A percentile compares a stretch with the other conserved stretches of the same genome.
Conservation (phyloP, 1,140 invertebrate species). For the Euwallacea fornicatus region DNA sequence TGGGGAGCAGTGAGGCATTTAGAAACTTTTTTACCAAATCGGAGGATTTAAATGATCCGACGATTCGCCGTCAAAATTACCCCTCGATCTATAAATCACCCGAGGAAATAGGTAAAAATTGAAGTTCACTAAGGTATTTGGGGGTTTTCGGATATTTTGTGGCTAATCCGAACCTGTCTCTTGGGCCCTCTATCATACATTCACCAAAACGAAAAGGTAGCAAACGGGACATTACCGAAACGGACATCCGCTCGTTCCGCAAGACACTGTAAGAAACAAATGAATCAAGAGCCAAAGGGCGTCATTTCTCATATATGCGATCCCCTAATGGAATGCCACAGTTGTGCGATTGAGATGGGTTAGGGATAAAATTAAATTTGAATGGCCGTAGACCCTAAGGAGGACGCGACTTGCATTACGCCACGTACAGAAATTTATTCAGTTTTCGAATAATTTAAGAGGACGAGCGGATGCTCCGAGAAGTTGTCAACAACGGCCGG, state of each 20-base stretch:
- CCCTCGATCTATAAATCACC: neutral
- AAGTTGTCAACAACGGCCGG: conserved; percentile 2
- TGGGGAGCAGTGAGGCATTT: no score
- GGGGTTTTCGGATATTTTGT: neutral
- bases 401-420: no score
- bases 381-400: neutral
- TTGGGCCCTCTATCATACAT: neutral
- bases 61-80: neutral
- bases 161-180: conserved; percentile 5
- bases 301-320: conserved; percentile 22
- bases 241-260: conserved; percentile 24
- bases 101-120: neutral
- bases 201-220: conserved; percentile 5
- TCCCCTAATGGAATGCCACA: no score
- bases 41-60: no score
- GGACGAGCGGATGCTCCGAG: neutral
- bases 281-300: conserved; percentile 10
- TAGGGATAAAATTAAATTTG: conserved; percentile 3
- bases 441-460: neutral
- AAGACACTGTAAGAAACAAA: conserved; percentile 23
- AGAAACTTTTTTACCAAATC: no score
- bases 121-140: neutral
- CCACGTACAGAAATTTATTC: neutral
- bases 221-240: conserved; percentile 16
- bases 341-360: neutral